Conservation (phyloP, 2,797 vertebrate species). For the Diglossa cyanea region DNA sequence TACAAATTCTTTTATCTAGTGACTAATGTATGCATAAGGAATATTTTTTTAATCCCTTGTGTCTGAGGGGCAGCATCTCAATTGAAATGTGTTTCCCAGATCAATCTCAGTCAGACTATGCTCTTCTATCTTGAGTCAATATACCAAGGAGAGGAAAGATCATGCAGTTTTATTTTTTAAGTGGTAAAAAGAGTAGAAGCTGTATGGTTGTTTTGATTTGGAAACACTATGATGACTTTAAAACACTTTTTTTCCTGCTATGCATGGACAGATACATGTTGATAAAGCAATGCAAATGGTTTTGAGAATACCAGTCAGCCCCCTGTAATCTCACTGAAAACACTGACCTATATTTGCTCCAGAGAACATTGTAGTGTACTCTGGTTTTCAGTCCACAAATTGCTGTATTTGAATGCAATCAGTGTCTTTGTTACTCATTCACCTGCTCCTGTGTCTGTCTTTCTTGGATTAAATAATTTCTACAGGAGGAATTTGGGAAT, state of each 20-base stretch:
- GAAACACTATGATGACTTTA: not conserved
- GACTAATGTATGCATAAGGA: slow-evolving; percentile 9
- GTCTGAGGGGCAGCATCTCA: slow-evolving; percentile 9
- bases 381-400: not conserved
- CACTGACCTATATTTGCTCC: not conserved
- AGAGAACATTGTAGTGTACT: not conserved
- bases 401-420: not conserved
- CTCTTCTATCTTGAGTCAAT: not conserved
- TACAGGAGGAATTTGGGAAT: not conserved
- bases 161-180: not conserved
- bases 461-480: not conserved
- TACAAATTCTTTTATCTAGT: slow-evolving; percentile 32
- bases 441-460: not conserved
- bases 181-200: not conserved
- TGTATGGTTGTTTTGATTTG: not conserved
- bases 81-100: not conserved
- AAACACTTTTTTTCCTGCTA: not conserved
- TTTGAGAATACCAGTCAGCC: not conserved
- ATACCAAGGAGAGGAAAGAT: not conserved
- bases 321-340: not conserved
- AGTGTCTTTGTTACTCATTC: not conserved
- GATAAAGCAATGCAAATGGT: not conserved
- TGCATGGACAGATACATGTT: not conserved
- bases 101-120: not conserved
- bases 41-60: slow-evolving; percentile 25